Evolutionary conservation across 1,140 invertebrate species (phyloP), one percentile per base, ranked within the genome.

Genomic region (Scaptomyza pallida): DNA sequence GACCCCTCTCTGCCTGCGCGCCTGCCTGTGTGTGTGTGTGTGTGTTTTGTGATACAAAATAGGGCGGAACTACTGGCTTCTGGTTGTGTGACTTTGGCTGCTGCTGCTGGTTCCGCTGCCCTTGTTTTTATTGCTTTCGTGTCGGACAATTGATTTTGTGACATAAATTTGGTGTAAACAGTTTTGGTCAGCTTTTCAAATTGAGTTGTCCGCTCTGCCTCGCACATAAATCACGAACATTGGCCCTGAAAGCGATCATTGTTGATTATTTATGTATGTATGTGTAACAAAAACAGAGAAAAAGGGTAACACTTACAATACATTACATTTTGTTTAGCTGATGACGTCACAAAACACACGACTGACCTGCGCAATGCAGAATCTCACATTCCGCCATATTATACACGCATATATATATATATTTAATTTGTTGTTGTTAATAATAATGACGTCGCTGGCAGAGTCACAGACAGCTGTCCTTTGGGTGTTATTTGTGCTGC

Each of bases 61-160:
- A 21, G 9, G n/a, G 19, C 21, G 48, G n/a, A 13, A n/a, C 48
- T 33, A 21, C 33, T 37, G 12, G 0, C 21, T 23, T 10, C 30
- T 33, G 30, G 6, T 10, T 33, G 30, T 10, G 8, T 33, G 30
- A 2, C 30, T 33, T 23, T n/a, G n/a, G n/a, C n/a, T n/a, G n/a
- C n/a, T n/a, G n/a, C n/a, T n/a, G n/a, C n/a, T n/a, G n/a, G n/a
- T 5, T 23, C 21, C 26, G 33, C 12, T 37, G 52, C 30, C 13
- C 55, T 64, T 85, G 75, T 75, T 83, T 83, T 83, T 83, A 79
- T 83, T 83, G 79, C 72, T 40, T 51, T 51, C 75, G 75, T 67
- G 80, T 85, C 50, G 79, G 67, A 83, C 79, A 83, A 83, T 83
- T 83, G 79, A 83, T 83, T 76, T 56, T 69, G 75, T 85, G 79